These are phyloP conservation scores for Siphonodentalium dalli DNA, from an alignment of 2,888 invertebrate species.

Conservation along the genomic window DNA sequence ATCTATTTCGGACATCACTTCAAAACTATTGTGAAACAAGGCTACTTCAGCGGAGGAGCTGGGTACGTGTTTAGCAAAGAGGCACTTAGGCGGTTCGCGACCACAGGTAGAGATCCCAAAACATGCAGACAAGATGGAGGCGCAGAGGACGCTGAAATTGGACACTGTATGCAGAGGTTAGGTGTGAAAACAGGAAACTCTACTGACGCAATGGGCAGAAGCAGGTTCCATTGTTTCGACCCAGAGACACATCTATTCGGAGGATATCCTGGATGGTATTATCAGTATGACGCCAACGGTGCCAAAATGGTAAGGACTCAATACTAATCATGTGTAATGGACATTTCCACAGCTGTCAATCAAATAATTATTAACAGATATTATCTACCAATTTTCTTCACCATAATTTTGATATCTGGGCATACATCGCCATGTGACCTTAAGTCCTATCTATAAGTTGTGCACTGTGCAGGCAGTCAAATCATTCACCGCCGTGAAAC, in stretches of 20 bases:
- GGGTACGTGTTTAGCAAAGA: conserved; percentile 91
- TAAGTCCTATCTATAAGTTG: too few relatives aligned
- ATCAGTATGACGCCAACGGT: conserved; percentile 45
- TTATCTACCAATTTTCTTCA: too few relatives aligned
- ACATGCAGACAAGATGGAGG: conserved; percentile 41
- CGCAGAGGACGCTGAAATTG: conserved; percentile 51
- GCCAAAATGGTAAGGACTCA: conserved; percentile 39
- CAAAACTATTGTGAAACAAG: conserved; percentile 39
- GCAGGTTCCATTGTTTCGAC: conserved; percentile 54
- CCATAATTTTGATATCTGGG: too few relatives aligned
- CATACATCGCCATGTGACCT: too few relatives aligned
- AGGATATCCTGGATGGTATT: conserved; percentile 51
- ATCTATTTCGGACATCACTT: conserved; percentile 74
- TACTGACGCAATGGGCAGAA: conserved; percentile 43
- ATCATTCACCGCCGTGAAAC: too few relatives aligned
- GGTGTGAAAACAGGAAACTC: conserved; percentile 47
- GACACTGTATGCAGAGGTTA: conserved; percentile 47
- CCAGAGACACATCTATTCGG: conserved; percentile 48
- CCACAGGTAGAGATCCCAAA: conserved; percentile 64
- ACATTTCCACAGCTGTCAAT: too few relatives aligned
- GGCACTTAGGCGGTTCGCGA: conserved; percentile 78
- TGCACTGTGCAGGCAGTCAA: too few relatives aligned
- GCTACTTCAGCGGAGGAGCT: conserved; percentile 68
- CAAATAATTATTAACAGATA: too few relatives aligned
- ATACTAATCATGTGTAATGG: too few relatives aligned